phyloP scores from a whole-genome alignment of 2,113 vertebrate genomes.

The Petromus typicus region DNA sequence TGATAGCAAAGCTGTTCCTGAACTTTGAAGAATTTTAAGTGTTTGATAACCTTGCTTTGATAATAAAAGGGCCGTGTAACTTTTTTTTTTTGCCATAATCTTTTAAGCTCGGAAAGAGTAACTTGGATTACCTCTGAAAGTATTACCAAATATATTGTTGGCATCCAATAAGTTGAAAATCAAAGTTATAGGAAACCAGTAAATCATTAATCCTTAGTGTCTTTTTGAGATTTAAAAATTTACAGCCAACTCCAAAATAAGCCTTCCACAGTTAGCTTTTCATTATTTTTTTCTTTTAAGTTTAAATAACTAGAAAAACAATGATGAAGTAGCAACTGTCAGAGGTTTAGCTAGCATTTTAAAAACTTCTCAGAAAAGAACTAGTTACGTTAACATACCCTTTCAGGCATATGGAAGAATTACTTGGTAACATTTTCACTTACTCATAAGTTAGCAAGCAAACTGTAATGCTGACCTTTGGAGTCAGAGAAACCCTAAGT shows the following conservation, averaged over 20 bases:
- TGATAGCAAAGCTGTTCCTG: conserved; percentile 46
- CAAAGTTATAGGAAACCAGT: conserved; percentile 47
- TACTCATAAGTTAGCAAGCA: background rate
- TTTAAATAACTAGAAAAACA: conserved; percentile 4
- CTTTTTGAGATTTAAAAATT: conserved; percentile 54
- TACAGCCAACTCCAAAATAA: conserved; percentile 28
- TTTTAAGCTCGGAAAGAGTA: conserved; percentile 67
- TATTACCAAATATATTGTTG: conserved; percentile 71
- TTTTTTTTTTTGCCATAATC: conserved; percentile 64
- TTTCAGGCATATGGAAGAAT: background rate
- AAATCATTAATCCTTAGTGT: conserved; percentile 62
- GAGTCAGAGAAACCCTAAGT: conserved; percentile 10
- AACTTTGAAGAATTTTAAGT: conserved; percentile 65
- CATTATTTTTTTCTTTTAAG: background rate
- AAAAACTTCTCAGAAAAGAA: conserved; percentile 23
- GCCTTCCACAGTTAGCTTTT: conserved; percentile 19
- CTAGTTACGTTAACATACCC: background rate
- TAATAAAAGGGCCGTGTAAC: conserved; percentile 72
- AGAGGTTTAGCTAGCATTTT: conserved; percentile 19
- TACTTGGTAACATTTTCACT: background rate
- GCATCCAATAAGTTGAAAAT: conserved; percentile 72
- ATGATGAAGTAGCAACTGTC: background rate
- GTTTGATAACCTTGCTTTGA: conserved; percentile 72
- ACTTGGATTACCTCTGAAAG: conserved; percentile 62
- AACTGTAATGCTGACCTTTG: background rate